Evolutionary conservation across 2,113 vertebrate genomes (phyloP).

Genomic region (Pygoscelis adeliae): DNA sequence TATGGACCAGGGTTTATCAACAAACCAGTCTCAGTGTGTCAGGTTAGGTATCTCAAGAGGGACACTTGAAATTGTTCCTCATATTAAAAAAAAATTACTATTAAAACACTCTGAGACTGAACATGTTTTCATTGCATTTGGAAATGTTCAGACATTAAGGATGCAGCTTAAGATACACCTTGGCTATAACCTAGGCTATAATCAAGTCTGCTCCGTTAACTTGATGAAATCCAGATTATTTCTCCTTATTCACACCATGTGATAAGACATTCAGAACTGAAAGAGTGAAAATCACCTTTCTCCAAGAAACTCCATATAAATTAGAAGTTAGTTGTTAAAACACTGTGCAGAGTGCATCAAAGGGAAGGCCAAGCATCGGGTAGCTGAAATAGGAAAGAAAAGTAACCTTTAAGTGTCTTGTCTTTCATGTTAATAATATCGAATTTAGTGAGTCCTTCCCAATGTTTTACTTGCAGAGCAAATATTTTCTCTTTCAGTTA

Average conservation of each 20-base stretch:
- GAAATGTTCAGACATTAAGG: not conserved
- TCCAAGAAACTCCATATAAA: not conserved
- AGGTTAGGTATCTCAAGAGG: not conserved
- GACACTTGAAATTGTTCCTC: not conserved
- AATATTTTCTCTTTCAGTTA: slow-evolving; percentile 66
- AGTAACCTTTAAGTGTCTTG: slow-evolving; percentile 60
- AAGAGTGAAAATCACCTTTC: not conserved
- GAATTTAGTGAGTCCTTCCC: slow-evolving; percentile 60
- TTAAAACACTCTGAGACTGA: not conserved
- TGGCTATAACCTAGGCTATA: not conserved
- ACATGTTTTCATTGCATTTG: not conserved
- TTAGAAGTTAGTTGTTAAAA: not conserved
- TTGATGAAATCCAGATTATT: not conserved
- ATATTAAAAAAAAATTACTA: not conserved
- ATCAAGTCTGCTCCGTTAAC: not conserved
- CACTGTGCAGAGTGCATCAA: not conserved
- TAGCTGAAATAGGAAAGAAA: slow-evolving; percentile 18
- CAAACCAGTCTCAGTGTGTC: not conserved
- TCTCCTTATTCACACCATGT: not conserved
- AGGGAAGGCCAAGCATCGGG: not conserved
- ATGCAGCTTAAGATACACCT: not conserved
- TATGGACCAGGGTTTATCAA: not conserved
- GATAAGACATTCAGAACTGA: not conserved
- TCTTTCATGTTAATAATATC: slow-evolving; percentile 62
- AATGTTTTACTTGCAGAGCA: slow-evolving; percentile 63